A percentile compares a stretch with the other conserved stretches of the same genome.
Evolutionary conservation across 2,113 vertebrate genomes (phyloP).

Genomic region (Chlorodrepanis virens): DNA sequence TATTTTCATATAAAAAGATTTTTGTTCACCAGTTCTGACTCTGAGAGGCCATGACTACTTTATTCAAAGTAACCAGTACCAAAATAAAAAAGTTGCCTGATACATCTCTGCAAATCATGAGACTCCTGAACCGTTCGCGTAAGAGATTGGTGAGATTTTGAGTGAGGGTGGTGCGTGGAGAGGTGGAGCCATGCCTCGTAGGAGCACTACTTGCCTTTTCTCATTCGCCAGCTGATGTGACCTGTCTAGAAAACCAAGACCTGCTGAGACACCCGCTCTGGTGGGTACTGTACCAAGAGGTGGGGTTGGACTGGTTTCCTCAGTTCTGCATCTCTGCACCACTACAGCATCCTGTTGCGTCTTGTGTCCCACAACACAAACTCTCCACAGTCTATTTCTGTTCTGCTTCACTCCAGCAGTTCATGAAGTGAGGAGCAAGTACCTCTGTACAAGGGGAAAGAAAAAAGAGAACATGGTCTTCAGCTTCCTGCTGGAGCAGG

Average conservation of each 20-base stretch:
- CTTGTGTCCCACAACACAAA: background rate
- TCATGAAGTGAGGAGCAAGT: background rate
- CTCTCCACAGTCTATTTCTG: background rate
- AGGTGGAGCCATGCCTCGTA: background rate
- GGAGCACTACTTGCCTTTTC: background rate
- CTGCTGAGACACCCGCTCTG: background rate
- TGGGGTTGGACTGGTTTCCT: background rate
- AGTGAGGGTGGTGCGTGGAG: background rate
- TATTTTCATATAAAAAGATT: background rate
- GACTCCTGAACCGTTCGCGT: background rate
- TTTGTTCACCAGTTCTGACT: background rate
- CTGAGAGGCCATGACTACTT: background rate
- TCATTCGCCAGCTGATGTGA: background rate
- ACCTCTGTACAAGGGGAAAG: background rate
- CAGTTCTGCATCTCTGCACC: background rate
- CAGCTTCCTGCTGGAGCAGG: background rate
- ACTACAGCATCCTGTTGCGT: rapidly evolving
- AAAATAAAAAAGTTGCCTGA: background rate
- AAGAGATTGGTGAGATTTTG: background rate
- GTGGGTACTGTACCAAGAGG: background rate
- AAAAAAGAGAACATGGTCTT: background rate
- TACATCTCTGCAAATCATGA: background rate
- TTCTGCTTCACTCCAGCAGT: background rate
- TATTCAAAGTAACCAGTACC: background rate
- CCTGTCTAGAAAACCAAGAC: background rate